Conservation (phyloP, 2,113 vertebrate genomes). For the Phyllostomus discolor region DNA sequence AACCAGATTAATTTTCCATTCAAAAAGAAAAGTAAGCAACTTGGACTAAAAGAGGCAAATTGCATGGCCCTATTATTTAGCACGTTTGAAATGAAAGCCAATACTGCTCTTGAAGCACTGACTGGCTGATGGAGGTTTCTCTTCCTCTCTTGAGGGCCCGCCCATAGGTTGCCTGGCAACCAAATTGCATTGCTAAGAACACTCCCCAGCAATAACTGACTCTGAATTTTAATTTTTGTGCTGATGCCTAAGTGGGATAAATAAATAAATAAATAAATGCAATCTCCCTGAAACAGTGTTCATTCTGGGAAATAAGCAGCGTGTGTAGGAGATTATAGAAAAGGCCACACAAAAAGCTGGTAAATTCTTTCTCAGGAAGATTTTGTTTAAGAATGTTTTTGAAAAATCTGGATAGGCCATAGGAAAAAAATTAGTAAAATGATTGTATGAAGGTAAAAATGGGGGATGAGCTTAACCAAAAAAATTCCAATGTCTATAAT, state of each 20-base stretch:
- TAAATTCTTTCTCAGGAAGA: neutral
- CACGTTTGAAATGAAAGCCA: constrained; percentile 71
- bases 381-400: neutral
- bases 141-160: constrained; percentile 66
- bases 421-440: neutral
- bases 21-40: constrained; percentile 45
- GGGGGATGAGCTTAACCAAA: neutral
- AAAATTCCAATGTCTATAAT: neutral
- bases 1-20: constrained; percentile 64
- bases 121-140: constrained; percentile 65
- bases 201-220: constrained; percentile 74
- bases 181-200: constrained; percentile 70
- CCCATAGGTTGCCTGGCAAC: constrained; percentile 81
- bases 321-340: constrained; percentile 51
- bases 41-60: constrained; percentile 51
- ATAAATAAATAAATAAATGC: constrained; percentile 68
- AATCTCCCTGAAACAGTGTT: constrained; percentile 21
- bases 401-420: neutral
- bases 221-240: constrained; percentile 75
- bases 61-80: constrained; percentile 44
- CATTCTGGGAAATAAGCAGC: constrained; percentile 52
- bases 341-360: neutral
- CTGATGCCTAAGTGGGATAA: constrained; percentile 68
- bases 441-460: neutral
- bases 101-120: constrained; percentile 54